Conservation (phyloP, 2,888 invertebrate species). For the Drosophila nr. perissopoda region DNA sequence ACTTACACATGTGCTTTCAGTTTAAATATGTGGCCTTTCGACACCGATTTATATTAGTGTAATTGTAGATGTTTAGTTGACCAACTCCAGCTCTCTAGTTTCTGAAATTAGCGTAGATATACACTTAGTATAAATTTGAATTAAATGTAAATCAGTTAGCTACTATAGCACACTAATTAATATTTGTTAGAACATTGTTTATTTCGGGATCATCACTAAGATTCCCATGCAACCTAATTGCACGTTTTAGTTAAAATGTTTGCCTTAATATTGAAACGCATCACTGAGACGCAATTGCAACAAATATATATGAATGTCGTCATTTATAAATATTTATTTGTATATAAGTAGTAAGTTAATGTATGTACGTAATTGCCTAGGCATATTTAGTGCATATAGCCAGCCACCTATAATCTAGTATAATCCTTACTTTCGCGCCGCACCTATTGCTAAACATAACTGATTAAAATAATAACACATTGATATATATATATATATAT, state of each 20-base stretch:
- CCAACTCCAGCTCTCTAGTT: conserved; percentile 41
- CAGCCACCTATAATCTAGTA: conserved; percentile 52
- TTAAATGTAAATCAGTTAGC: conserved; percentile 29
- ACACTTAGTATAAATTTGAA: conserved; percentile 37
- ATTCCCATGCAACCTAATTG: conserved; percentile 10
- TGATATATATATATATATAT: conserved; percentile 30
- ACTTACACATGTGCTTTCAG: conserved; percentile 61
- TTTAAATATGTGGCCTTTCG: conserved; percentile 72
- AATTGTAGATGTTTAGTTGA: conserved; percentile 39
- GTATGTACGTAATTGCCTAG: conserved; percentile 26
- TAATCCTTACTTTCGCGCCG: conserved; percentile 29
- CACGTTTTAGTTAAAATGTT: conserved; percentile 51
- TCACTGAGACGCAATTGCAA: conserved; percentile 36
- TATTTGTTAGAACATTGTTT: conserved; percentile 33
- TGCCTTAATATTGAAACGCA: conserved; percentile 44
- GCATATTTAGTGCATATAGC: conserved; percentile 41
- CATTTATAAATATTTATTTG: conserved; percentile 70
- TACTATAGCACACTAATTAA: conserved; percentile 18
- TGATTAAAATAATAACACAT: conserved; percentile 44
- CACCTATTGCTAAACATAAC: conserved; percentile 61
- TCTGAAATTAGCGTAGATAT: conserved; percentile 25
- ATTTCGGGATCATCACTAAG: conserved; percentile 5
- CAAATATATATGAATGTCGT: conserved; percentile 34
- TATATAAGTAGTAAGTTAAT: conserved; percentile 56
- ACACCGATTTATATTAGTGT: conserved; percentile 69